Conservation (phyloP, 2,797 vertebrate species). For the Buphagus erythrorhynchus region DNA sequence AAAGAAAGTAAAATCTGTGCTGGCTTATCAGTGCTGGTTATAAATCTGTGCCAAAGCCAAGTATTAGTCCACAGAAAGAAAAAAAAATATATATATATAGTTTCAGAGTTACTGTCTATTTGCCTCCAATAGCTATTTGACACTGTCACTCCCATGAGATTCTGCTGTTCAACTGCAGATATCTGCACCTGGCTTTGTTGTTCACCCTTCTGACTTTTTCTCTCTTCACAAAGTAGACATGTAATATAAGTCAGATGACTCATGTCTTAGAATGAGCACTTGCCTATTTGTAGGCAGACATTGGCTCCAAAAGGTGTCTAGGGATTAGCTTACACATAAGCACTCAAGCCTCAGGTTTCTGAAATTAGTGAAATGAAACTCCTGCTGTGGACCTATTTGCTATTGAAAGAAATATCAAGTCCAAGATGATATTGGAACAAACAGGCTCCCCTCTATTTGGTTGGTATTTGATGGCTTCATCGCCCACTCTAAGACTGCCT, state of each 20-base stretch:
- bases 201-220: background rate
- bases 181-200: background rate
- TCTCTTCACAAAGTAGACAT: background rate
- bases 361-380: background rate
- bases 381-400: background rate
- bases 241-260: background rate
- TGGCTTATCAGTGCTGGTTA: background rate
- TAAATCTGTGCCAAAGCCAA: background rate
- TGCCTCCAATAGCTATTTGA: background rate
- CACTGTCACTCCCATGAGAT: background rate
- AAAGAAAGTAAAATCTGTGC: background rate
- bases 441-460: background rate
- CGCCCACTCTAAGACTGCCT: fast-evolving
- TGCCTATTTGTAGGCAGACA: background rate
- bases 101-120: background rate
- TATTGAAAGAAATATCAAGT: background rate
- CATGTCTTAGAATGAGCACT: background rate
- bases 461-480: background rate
- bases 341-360: background rate
- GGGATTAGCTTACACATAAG: background rate
- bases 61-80: background rate
- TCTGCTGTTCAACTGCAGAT: background rate
- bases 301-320: background rate
- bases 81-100: background rate
- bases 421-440: background rate